phyloP scores from a whole-genome alignment of 2,113 vertebrate species.

The Malurus alboscapulatus region DNA sequence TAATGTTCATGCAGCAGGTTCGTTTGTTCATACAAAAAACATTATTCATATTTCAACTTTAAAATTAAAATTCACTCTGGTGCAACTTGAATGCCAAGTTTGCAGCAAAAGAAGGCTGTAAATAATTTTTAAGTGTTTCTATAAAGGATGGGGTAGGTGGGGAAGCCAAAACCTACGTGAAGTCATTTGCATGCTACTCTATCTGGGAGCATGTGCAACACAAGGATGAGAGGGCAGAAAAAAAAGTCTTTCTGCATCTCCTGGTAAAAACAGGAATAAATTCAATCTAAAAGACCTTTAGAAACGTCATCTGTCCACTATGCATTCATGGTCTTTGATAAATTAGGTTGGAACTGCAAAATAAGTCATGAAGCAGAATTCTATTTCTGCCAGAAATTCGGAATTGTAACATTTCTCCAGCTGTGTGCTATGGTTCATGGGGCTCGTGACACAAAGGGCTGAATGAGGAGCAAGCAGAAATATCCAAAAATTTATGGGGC shows the following conservation, averaged over 20 bases:
- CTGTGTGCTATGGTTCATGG: neutral
- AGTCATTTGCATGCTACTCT: accelerated
- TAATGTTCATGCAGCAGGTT: neutral
- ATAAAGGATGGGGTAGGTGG: neutral
- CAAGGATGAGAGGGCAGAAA: neutral
- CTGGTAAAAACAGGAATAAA: neutral
- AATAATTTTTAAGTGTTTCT: neutral
- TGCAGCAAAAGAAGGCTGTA: neutral
- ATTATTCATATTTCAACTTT: neutral
- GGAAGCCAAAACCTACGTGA: neutral
- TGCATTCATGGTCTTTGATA: neutral
- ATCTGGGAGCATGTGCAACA: neutral
- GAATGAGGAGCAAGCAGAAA: neutral
- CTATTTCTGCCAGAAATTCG: neutral
- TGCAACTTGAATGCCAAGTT: neutral
- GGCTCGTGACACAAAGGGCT: neutral
- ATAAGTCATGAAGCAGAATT: neutral
- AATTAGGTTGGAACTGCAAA: neutral
- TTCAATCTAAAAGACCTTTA: neutral
- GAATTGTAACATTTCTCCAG: neutral
- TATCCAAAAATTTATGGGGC: neutral
- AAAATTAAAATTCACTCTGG: conserved; percentile 21
- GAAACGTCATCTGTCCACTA: neutral
- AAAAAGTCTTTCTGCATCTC: neutral
- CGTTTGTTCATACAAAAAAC: neutral